Base-by-base conservation (phyloP, 2,797 vertebrate genomes). In the Neosalanx taihuensis region DNA sequence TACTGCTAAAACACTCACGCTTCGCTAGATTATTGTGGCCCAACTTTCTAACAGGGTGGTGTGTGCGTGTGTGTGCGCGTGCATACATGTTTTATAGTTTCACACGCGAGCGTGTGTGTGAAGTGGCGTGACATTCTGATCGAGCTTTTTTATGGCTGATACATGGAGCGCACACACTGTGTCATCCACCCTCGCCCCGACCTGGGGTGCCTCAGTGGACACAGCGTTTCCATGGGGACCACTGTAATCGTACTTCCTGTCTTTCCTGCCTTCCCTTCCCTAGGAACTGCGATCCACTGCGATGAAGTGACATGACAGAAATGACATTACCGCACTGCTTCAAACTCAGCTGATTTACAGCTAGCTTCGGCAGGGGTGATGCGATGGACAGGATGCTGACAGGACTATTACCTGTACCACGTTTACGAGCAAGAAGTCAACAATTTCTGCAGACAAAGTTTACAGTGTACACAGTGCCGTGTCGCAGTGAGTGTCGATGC, bases 1-100 rank as follows among this genome's bases (percentile, higher is more conserved):
- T 64, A 84, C 80, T 86, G 79, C 56, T 81, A 70, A 87, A 88
- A 84, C 71, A 73, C 74, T 83, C 84, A 84, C 67, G 75, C 74
- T 66, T 78, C 71, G 75, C 73, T 76, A 75, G 67, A 76, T 78
- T 79, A 83, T 78, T 75, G 64, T 61, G 37, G 60, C 13, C 41
- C 60, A 76, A 72, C 76, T 73, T 62, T 56, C 51, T 5, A 17
- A 70, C 69, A 77, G 46, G 71, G 49, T 56, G 46, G 63, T 33
- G 26, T 35, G 31, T 72, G 70, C 75, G 58, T 61, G 26, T 70
- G 69, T 72, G 72, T 67, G 75, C 51, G 62, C 67, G 65, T 71
- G 51, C 51, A 61, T 35, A 59, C 62, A 62, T 73, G 33, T 67
- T 35, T 49, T 37, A 41, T 61, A 70, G 46, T 26, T 68, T 18